A percentile compares a stretch with the other conserved stretches of the same genome.
Evolutionary conservation across 2,888 invertebrate species (phyloP).

Genomic region (Brachyopa scutellaris): DNA sequence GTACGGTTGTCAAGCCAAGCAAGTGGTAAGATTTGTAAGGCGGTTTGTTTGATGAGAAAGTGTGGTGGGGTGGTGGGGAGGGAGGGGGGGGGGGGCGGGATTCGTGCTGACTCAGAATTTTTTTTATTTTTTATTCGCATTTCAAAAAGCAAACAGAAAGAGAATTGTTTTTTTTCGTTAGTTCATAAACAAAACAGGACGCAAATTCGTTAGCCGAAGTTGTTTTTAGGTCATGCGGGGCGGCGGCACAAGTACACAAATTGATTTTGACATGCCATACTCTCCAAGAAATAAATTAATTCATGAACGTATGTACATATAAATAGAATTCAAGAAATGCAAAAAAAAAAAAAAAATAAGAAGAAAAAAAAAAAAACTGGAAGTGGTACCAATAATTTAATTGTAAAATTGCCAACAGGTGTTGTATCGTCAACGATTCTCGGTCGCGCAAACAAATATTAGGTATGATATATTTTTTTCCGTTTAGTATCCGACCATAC

Average conservation of each 20-base stretch:
- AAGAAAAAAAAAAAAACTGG: constrained; percentile 43
- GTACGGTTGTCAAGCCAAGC: constrained; percentile 10
- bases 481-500: constrained; percentile 46
- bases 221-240: constrained; percentile 8
- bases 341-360: too few relatives aligned
- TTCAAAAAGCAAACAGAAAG: too few relatives aligned
- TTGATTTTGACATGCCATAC: constrained; percentile 3
- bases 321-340: constrained; percentile 53
- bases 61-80: too few relatives aligned
- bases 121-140: too few relatives aligned
- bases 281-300: constrained; percentile 12
- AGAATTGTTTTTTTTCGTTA: not conserved
- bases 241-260: not conserved
- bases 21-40: constrained; percentile 33
- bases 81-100: too few relatives aligned
- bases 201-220: too few relatives aligned
- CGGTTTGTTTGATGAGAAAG: too few relatives aligned
- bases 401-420: constrained; percentile 63
- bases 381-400: constrained; percentile 58
- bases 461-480: constrained; percentile 31
- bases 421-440: constrained; percentile 56
- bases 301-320: constrained; percentile 21
- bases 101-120: too few relatives aligned
- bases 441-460: constrained; percentile 40
- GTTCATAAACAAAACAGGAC: constrained; percentile 11